phyloP scores from a whole-genome alignment of 2,113 vertebrate species.

The Ammodramus savannarum region DNA sequence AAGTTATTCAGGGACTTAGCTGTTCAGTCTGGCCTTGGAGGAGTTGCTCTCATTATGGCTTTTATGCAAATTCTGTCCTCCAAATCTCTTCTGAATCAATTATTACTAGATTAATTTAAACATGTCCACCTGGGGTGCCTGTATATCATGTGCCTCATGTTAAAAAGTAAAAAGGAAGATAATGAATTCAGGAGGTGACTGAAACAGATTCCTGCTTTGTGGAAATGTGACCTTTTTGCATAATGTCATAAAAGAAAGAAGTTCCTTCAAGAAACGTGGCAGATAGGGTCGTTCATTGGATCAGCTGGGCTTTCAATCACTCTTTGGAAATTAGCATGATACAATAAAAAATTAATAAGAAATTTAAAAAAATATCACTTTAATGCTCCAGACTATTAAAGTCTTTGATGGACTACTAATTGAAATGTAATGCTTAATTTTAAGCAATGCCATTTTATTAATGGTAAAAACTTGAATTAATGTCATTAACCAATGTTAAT shows the following conservation, averaged over 20 bases:
- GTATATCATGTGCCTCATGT: slow-evolving; percentile 61
- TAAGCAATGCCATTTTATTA: slow-evolving; percentile 68
- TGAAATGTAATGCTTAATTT: slow-evolving; percentile 71
- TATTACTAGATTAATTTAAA: slow-evolving; percentile 80
- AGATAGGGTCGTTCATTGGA: slow-evolving; percentile 26
- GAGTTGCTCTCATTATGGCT: slow-evolving; percentile 75
- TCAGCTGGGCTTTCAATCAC: slow-evolving; percentile 60
- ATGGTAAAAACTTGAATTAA: slow-evolving; percentile 71
- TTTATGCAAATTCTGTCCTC: slow-evolving; percentile 75
- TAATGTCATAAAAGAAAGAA: slow-evolving; percentile 51
- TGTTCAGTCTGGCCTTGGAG: slow-evolving; percentile 65
- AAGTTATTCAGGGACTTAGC: slow-evolving; percentile 63
- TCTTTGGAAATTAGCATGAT: slow-evolving; percentile 55
- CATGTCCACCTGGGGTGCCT: slow-evolving; percentile 61
- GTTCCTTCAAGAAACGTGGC: slow-evolving; percentile 50
- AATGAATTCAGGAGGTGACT: slow-evolving; percentile 65
- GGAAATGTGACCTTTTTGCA: slow-evolving; percentile 69
- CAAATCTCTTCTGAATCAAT: slow-evolving; percentile 79
- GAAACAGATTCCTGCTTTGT: slow-evolving; percentile 63
- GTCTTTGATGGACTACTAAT: slow-evolving; percentile 57
- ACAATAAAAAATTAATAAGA: slow-evolving; percentile 67
- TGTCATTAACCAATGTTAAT: slow-evolving; percentile 67
- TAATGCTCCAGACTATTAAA: slow-evolving; percentile 54
- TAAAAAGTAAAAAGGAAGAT: slow-evolving; percentile 65
- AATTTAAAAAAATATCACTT: slow-evolving; percentile 47